phyloP scores from a whole-genome alignment of 2,888 invertebrate genomes.

The Stenodema calcarata region DNA sequence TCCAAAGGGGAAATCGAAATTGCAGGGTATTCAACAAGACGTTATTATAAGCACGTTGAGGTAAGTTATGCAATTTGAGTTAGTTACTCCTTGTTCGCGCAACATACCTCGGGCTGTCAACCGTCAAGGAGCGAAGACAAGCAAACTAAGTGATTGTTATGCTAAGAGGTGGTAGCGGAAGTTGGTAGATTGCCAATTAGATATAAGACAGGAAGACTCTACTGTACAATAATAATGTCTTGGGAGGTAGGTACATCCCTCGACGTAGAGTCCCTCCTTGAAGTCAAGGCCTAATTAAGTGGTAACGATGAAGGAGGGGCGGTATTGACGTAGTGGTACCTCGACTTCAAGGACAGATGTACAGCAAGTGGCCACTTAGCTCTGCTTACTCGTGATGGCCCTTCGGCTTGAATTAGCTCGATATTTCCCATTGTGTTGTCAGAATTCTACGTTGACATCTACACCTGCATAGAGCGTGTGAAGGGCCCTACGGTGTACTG shows the following conservation, averaged over 20 bases:
- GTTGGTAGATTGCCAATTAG: conserved; percentile 47
- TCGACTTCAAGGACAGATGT: neutral
- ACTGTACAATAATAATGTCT: conserved; percentile 25
- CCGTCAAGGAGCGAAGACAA: conserved; percentile 26
- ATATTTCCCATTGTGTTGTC: neutral
- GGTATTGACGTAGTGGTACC: neutral
- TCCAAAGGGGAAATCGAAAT: neutral
- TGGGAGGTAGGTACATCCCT: neutral
- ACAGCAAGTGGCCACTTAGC: neutral
- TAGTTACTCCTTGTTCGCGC: conserved; percentile 3
- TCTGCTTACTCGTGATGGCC: neutral
- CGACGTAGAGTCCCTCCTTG: neutral
- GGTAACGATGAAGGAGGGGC: conserved; percentile 2
- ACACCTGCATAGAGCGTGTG: neutral
- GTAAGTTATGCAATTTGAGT: conserved; percentile 25
- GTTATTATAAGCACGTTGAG: neutral
- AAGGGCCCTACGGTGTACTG: neutral
- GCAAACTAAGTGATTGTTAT: conserved; percentile 48
- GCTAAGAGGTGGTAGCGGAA: conserved; percentile 38
- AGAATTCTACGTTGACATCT: neutral
- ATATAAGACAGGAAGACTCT: conserved; percentile 2
- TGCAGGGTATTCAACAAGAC: neutral
- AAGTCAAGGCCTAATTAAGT: conserved; percentile 1
- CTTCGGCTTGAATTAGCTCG: neutral
- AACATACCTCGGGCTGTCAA: conserved; percentile 14